Conservation (phyloP, 2,888 invertebrate genomes). For the Drosophila yooni region DNA sequence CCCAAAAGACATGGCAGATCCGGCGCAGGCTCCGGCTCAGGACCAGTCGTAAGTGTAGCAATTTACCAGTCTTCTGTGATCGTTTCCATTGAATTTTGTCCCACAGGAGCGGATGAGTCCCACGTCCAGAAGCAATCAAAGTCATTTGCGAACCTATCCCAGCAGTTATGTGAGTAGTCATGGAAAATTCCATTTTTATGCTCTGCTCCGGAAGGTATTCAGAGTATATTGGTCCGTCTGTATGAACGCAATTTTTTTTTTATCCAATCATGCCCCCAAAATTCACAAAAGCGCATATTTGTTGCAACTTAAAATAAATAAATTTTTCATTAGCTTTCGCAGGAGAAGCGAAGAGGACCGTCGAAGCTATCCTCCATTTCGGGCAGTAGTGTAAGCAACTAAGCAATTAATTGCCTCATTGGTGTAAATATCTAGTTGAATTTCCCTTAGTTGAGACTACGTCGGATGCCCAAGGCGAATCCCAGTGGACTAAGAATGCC, state of each 20-base stretch:
- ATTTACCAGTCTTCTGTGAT: not conserved
- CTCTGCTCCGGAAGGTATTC: not conserved
- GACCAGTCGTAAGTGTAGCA: not conserved
- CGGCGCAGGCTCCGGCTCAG: not conserved
- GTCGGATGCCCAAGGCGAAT: not conserved
- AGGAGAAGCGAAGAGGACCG: not conserved
- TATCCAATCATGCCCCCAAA: not conserved
- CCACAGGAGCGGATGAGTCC: not conserved
- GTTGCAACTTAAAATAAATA: too few species aligned
- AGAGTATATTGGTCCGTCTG: not conserved
- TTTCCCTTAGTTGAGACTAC: not conserved
- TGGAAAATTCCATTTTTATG: not conserved
- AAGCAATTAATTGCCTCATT: not conserved
- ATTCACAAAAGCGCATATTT: not conserved
- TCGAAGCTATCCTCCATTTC: not conserved
- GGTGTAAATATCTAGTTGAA: accelerated
- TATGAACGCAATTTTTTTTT: too few species aligned
- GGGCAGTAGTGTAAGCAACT: not conserved
- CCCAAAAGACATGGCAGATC: not conserved
- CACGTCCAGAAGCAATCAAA: not conserved
- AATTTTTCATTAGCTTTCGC: not conserved
- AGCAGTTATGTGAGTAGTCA: slow-evolving; percentile 1
- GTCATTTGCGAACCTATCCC: not conserved
- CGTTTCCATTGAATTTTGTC: not conserved
- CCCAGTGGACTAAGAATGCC: not conserved